Conservation (phyloP, 2,797 vertebrate species). For the Labeo calbasu region DNA sequence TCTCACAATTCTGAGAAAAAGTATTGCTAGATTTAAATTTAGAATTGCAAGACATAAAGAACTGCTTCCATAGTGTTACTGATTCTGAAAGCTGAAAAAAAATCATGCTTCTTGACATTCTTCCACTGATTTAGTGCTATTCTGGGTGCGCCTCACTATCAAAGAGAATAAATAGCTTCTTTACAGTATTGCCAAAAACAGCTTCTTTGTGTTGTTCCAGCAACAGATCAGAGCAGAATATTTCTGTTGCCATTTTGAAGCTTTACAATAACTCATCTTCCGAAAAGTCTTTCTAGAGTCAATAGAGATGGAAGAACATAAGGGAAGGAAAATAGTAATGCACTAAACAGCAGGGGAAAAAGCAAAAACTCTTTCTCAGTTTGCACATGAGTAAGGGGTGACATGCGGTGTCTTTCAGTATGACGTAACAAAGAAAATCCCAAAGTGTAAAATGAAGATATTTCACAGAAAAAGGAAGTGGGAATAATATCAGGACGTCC, state of each 20-base stretch:
- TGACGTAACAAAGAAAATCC: not conserved
- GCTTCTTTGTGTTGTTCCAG: conserved; percentile 18
- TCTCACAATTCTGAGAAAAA: too few species aligned
- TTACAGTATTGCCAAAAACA: conserved; percentile 2
- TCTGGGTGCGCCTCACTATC: not conserved
- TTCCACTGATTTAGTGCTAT: not conserved
- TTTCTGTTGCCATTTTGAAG: conserved; percentile 1
- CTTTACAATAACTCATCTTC: conserved; percentile 12
- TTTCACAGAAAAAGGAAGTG: conserved; percentile 30
- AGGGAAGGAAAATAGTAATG: not conserved
- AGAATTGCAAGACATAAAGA: not conserved
- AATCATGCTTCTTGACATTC: not conserved
- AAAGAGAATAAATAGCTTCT: not conserved
- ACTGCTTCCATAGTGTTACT: not conserved
- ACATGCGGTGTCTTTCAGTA: not conserved
- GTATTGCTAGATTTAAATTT: not conserved
- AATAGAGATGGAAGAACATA: not conserved
- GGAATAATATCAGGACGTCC: not conserved
- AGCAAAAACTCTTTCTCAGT: not conserved
- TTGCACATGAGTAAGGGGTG: not conserved
- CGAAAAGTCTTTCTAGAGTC: not conserved
- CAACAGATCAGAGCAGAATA: not conserved
- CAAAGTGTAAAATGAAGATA: not conserved
- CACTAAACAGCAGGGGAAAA: not conserved
- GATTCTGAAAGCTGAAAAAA: not conserved